Conservation (phyloP, 1,140 invertebrate species). For the Hydropsyche tenuis region DNA sequence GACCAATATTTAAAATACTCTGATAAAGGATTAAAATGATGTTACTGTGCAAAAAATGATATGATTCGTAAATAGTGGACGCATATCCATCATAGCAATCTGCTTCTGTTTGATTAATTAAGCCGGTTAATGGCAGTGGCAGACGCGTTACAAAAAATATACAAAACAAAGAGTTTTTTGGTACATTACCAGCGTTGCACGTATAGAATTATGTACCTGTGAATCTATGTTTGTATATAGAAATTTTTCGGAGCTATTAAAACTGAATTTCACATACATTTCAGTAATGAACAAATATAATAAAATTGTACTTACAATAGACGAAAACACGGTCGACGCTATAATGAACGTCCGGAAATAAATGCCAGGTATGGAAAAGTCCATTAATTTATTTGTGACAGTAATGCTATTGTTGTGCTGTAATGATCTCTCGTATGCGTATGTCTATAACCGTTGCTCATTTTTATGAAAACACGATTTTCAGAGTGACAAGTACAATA, state of each 20-base stretch:
- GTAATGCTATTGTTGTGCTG: conserved; percentile 10
- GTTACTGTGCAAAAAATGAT: too few species aligned
- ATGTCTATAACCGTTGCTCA: neutral
- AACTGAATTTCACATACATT: conserved; percentile 7
- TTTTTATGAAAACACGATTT: too few species aligned
- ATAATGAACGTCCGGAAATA: conserved; percentile 10
- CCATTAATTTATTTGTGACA: conserved; percentile 23
- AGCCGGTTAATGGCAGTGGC: conserved; percentile 13
- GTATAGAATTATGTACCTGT: neutral
- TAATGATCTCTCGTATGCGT: conserved; percentile 12
- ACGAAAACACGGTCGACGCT: neutral
- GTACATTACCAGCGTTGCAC: conserved; percentile 13
- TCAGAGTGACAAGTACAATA: neutral
- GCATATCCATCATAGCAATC: neutral
- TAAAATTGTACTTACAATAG: conserved; percentile 3
- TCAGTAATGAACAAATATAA: conserved; percentile 19
- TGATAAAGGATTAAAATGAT: too few species aligned
- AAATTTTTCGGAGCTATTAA: neutral
- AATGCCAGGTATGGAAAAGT: conserved; percentile 17
- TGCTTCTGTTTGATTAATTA: conserved; percentile 26
- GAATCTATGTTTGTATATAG: neutral
- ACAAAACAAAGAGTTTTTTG: neutral
- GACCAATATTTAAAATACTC: too few species aligned
- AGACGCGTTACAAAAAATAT: neutral
- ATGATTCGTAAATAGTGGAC: too few species aligned